Evolutionary conservation across 2,888 invertebrate species (phyloP).

Genomic region (Ochropacha duplaris): DNA sequence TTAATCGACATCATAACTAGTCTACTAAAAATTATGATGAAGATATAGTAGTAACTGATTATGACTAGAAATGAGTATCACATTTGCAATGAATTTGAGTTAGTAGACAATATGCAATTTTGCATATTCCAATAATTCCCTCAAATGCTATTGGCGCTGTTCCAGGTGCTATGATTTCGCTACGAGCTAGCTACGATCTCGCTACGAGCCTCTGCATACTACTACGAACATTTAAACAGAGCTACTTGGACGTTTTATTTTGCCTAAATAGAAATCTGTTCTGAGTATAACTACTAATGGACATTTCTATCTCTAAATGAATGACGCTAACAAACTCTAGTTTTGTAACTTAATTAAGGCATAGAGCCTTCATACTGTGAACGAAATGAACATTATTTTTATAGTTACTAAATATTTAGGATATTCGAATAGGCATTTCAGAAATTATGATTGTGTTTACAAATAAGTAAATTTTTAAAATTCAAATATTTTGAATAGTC

Average conservation of each 20-base stretch:
- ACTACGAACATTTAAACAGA: conserved; percentile 12
- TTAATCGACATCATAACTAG: background rate
- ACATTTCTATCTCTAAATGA: conserved; percentile 7
- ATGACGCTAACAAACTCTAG: conserved; percentile 2
- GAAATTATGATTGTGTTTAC: background rate
- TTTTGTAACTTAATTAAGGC: background rate
- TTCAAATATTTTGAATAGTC: background rate
- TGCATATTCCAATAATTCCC: conserved; percentile 25
- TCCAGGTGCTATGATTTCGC: conserved; percentile 26
- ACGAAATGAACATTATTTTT: background rate
- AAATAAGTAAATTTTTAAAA: background rate
- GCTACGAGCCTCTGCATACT: conserved; percentile 10
- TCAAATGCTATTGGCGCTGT: conserved; percentile 31
- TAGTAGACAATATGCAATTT: conserved; percentile 21
- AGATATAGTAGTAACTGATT: background rate
- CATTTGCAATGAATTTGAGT: conserved; percentile 17
- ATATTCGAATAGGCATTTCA: background rate
- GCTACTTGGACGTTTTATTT: conserved; percentile 32
- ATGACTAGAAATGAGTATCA: background rate
- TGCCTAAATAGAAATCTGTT: conserved; percentile 33
- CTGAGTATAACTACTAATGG: conserved; percentile 23
- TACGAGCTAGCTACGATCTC: background rate
- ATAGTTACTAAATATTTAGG: background rate
- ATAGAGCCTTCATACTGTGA: background rate
- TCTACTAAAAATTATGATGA: background rate